phyloP scores from a whole-genome alignment of 2,797 vertebrate genomes.

The Avahi laniger region DNA sequence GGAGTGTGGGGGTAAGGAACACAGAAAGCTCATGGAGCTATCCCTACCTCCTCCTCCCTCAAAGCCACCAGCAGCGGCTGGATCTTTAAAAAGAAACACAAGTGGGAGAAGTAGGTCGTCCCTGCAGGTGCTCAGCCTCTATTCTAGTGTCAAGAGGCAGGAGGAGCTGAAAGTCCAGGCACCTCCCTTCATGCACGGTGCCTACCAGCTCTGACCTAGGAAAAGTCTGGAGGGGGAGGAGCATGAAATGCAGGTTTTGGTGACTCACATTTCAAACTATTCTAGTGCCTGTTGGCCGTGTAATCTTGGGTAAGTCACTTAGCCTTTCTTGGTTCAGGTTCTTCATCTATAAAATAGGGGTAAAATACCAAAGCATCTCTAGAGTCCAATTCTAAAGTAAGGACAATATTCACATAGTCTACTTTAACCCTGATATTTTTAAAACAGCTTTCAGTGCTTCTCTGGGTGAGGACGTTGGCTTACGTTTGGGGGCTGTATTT shows the following conservation, averaged over 20 bases:
- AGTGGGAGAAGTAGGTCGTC: constrained; percentile 61
- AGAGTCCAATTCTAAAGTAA: neutral
- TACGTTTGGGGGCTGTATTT: neutral
- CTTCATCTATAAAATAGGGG: neutral
- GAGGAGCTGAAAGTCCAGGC: neutral
- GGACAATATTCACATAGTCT: neutral
- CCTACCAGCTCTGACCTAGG: neutral
- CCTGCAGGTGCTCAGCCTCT: constrained; percentile 33
- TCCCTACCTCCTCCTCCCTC: neutral
- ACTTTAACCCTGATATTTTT: neutral
- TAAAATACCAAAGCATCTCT: constrained; percentile 1
- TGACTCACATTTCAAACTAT: constrained; percentile 27
- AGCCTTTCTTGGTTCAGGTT: neutral
- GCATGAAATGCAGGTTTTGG: neutral
- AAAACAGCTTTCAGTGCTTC: neutral
- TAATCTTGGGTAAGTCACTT: constrained; percentile 32
- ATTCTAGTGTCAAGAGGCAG: constrained; percentile 40
- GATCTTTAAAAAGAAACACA: constrained; percentile 61
- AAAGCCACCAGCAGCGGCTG: neutral
- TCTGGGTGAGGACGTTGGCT: neutral
- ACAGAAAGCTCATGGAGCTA: neutral
- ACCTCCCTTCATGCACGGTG: neutral
- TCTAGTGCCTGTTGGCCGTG: constrained; percentile 10
- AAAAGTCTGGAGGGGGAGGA: neutral
- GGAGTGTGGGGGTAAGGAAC: neutral